Base-by-base conservation (phyloP, 2,113 vertebrate species). In the Galbula dea region DNA sequence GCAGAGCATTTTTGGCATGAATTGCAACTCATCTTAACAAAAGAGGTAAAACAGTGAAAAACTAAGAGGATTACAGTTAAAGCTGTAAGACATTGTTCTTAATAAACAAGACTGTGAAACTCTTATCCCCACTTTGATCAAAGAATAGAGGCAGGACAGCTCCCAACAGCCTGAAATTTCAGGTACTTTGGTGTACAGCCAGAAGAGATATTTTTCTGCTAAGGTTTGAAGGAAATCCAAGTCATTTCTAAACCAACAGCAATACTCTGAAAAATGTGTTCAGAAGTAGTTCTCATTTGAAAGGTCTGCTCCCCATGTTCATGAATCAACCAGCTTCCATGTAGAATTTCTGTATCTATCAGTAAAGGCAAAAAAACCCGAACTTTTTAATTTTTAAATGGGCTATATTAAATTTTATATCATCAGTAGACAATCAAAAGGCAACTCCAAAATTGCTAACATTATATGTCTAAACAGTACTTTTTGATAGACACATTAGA, bases 1-100 rank as follows among this genome's bases (percentile, higher is more conserved):
- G 84, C 89, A 92, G 67, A 59, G 81, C 39, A 36, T 32, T 94
- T 93, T 91, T 95, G 91, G 81, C 82, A 80, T 24, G 55, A 92
- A 57, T 69, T 79, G 20, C 43, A 79, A 58, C 41, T 73, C 19
- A 1, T 89, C 66, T 57, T 58, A 79, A 91, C 43, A 43, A 59
- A 49, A 58, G 83, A 80, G 57, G 54, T 86, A 71, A 51, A 88
- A 36, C 3, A 2, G 15, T 52, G 23, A 84, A 90, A 80, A 73
- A 2, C 2, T 6, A 27, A 72, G 30, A 46, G 9, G 29, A 4
- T 55, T 85, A 18, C 18, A 29, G 80, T 80, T 67, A 85, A 67
- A 92, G 34, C 15, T 71, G 36, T 29, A 62, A 80, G 34, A 39
- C 3, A 43, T 32, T 34, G 10, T 16, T 85, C 26, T n/a, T 52